These are phyloP conservation scores for Willisornis vidua DNA, from an alignment of 2,113 vertebrate species.

Conservation along the genomic window DNA sequence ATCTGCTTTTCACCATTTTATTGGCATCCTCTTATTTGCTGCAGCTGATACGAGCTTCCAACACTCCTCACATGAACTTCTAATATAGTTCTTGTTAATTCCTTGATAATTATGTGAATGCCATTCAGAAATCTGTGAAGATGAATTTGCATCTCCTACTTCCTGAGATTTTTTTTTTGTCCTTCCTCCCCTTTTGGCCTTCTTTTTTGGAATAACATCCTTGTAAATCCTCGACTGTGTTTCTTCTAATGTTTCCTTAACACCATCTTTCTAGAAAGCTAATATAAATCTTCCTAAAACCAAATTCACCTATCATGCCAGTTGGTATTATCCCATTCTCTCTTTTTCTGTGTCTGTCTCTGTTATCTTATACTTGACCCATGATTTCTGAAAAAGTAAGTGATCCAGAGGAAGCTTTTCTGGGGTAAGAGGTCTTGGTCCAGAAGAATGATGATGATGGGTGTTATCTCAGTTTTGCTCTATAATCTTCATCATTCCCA, in stretches of 20 bases:
- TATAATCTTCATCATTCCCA: background rate
- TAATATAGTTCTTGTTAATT: background rate
- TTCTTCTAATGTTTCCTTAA: background rate
- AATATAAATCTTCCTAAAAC: background rate
- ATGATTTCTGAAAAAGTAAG: background rate
- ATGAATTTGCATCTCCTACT: fast-evolving
- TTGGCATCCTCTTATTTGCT: background rate
- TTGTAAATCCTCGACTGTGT: background rate
- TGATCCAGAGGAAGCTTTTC: background rate
- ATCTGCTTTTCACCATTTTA: background rate
- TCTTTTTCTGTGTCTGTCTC: background rate
- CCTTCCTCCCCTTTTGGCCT: background rate
- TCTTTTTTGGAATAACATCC: background rate
- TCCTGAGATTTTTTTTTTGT: background rate
- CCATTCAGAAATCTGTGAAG: background rate
- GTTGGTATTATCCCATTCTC: background rate
- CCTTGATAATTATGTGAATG: background rate
- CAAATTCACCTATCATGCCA: background rate
- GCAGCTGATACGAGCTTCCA: background rate
- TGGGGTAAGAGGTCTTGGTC: background rate
- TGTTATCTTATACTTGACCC: background rate
- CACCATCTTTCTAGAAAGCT: background rate
- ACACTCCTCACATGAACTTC: background rate
- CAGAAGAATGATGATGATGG: background rate
- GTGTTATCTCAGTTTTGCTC: background rate